Percentiles rank a stretch among this genome's conserved stretches.
phyloP scores from a whole-genome alignment of 2,113 vertebrate genomes.

The Neotragus moschatus region DNA sequence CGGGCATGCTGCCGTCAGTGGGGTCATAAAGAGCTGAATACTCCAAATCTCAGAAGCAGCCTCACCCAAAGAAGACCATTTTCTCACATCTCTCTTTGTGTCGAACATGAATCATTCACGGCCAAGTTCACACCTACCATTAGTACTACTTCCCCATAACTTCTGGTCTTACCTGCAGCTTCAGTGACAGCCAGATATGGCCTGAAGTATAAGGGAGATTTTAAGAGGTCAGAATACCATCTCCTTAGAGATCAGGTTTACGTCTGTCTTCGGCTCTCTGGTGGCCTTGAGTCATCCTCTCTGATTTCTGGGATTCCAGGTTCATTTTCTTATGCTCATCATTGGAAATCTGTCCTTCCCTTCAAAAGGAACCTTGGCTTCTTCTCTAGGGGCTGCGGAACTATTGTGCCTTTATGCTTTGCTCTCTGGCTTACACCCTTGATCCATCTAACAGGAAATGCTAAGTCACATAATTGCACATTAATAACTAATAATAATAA shows the following conservation, averaged over 20 bases:
- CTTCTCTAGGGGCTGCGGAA: not conserved
- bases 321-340: not conserved
- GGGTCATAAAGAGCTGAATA: not conserved
- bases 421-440: not conserved
- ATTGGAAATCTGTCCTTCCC: not conserved
- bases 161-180: not conserved
- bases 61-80: not conserved
- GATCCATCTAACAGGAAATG: not conserved
- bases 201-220: not conserved
- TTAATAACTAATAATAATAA: constrained; percentile 31
- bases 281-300: not conserved
- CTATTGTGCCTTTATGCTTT: not conserved
- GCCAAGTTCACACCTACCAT: not conserved
- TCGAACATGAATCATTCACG: not conserved
- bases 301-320: not conserved
- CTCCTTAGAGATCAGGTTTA: not conserved
- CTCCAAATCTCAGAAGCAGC: not conserved
- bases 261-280: not conserved
- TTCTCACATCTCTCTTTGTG: not conserved
- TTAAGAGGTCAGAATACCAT: not conserved
- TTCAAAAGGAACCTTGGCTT: not conserved
- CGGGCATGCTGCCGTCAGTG: accelerated
- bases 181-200: not conserved
- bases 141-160: too few relatives aligned
- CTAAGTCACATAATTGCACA: not conserved